Evolutionary conservation across 1,140 invertebrate species (phyloP).

Genomic region (Atta texana): DNA sequence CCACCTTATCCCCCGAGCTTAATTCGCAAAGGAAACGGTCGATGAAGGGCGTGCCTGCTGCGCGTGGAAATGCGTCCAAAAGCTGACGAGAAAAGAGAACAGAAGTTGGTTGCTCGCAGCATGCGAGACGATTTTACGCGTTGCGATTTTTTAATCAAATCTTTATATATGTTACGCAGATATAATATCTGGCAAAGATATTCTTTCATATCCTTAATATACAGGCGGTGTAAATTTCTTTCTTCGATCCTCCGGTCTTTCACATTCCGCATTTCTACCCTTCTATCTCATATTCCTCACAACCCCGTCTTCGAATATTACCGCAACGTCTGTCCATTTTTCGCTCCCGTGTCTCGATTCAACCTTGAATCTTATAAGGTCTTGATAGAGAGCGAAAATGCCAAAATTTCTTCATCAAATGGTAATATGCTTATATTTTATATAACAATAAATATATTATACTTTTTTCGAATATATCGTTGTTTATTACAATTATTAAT

Average conservation of each 20-base stretch:
- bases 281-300: constrained; percentile 8
- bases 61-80: constrained; percentile 55
- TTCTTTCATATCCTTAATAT: constrained; percentile 43
- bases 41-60: constrained; percentile 71
- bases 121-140: constrained; percentile 32
- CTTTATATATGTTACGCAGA: constrained; percentile 1
- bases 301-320: constrained; percentile 44
- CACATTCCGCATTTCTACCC: constrained; percentile 19
- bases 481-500: not conserved
- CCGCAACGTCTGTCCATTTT: constrained; percentile 48
- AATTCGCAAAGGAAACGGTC: constrained; percentile 74
- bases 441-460: constrained; percentile 17
- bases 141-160: constrained; percentile 59
- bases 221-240: constrained; percentile 30
- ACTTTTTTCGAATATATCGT: not conserved
- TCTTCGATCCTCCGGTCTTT: constrained; percentile 26
- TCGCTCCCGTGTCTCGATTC: constrained; percentile 3
- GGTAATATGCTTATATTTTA: not conserved
- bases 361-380: constrained; percentile 53
- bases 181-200: constrained; percentile 21
- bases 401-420: constrained; percentile 41
- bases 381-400: not conserved
- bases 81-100: constrained; percentile 28
- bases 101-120: not conserved
- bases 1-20: constrained; percentile 71